phyloP scores from a whole-genome alignment of 2,797 vertebrate species.

The Melanotaenia maccullochi region DNA sequence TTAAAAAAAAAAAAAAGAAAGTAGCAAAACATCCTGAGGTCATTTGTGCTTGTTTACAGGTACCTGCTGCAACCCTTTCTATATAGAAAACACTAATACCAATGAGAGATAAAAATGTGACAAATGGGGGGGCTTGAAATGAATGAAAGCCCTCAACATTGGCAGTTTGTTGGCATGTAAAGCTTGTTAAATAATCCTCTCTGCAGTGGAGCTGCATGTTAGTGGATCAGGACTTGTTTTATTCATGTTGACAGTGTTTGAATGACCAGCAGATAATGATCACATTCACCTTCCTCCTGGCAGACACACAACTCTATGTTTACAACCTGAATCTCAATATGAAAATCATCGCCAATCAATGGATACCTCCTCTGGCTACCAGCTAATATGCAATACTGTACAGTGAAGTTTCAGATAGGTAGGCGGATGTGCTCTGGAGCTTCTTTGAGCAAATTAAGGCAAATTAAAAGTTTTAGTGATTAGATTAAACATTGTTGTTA shows the following conservation, averaged over 20 bases:
- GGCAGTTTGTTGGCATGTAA: slow-evolving; percentile 52
- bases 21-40: slow-evolving; percentile 78
- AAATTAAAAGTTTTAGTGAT: slow-evolving; percentile 57
- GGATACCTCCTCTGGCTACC: slow-evolving; percentile 67
- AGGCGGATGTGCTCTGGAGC: slow-evolving; percentile 32
- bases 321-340: slow-evolving; percentile 78
- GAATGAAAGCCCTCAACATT: slow-evolving; percentile 57
- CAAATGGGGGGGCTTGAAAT: slow-evolving; percentile 63
- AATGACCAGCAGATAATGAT: slow-evolving; percentile 78
- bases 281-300: slow-evolving; percentile 82
- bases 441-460: slow-evolving; percentile 43
- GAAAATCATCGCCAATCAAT: slow-evolving; percentile 74
- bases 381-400: slow-evolving; percentile 54
- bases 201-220: slow-evolving; percentile 54
- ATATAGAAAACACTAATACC: slow-evolving; percentile 57
- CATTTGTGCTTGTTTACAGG: slow-evolving; percentile 79
- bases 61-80: slow-evolving; percentile 53
- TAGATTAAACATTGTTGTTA: slow-evolving; percentile 36
- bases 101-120: slow-evolving; percentile 70
- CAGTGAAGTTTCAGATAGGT: slow-evolving; percentile 52
- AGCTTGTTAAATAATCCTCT: slow-evolving; percentile 71
- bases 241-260: slow-evolving; percentile 68
- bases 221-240: slow-evolving; percentile 71
- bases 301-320: slow-evolving; percentile 70
- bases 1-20: slow-evolving; percentile 54